phyloP scores from a whole-genome alignment of 2,113 vertebrate genomes.

The Nansenia antarctica region DNA sequence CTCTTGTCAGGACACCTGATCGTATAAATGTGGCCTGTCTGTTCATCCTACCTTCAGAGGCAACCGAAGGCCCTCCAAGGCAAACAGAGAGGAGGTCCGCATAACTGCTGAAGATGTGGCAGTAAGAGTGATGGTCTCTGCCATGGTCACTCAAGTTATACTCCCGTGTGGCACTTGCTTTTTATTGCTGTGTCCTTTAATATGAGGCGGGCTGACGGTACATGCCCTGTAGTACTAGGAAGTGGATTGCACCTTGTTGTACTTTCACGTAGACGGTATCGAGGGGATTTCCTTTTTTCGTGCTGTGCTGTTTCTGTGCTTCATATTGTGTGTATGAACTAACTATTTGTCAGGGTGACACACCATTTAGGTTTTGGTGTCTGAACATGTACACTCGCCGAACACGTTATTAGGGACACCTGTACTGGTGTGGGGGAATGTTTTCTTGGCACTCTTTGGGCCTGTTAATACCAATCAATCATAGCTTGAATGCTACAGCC shows the following conservation, averaged over 20 bases:
- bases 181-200: constrained; percentile 48
- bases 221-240: constrained; percentile 33
- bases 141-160: constrained; percentile 68
- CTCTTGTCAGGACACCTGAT: constrained; percentile 73
- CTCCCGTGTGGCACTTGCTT: constrained; percentile 61
- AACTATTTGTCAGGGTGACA: constrained; percentile 50
- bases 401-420: too few species aligned
- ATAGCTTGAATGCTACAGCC: too few species aligned
- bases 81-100: constrained; percentile 66
- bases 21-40: constrained; percentile 70
- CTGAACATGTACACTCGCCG: background rate
- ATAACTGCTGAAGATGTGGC: constrained; percentile 59
- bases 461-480: too few species aligned
- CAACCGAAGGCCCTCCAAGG: constrained; percentile 56
- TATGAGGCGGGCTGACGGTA: constrained; percentile 7
- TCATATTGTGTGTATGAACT: constrained; percentile 33
- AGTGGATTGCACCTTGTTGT: constrained; percentile 39
- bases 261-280: constrained; percentile 42
- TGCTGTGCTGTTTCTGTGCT: constrained; percentile 38
- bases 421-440: too few species aligned
- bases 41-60: constrained; percentile 72
- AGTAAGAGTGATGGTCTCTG: constrained; percentile 67
- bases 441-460: too few species aligned
- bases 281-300: constrained; percentile 13
- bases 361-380: constrained; percentile 12